These are phyloP conservation scores for Phaethon lepturus DNA, from an alignment of 2,113 vertebrate species.

Conservation along the genomic window DNA sequence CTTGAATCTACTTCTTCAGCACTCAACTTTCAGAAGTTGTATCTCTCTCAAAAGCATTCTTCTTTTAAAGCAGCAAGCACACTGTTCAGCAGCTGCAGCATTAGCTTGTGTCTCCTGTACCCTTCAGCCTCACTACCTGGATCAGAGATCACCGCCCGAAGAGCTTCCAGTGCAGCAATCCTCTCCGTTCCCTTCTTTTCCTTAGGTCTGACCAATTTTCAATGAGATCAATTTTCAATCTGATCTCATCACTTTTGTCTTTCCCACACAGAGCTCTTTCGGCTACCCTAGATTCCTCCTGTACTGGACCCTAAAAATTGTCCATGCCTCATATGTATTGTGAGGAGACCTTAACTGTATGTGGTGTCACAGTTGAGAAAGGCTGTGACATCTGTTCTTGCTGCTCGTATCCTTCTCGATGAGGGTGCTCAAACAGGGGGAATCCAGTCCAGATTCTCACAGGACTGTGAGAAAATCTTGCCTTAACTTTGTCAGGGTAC, in stretches of 20 bases:
- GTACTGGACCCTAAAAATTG: background rate
- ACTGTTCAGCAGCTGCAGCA: background rate
- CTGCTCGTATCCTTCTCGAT: background rate
- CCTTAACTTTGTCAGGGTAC: background rate
- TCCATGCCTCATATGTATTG: background rate
- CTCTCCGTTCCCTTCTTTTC: background rate
- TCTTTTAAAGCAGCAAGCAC: background rate
- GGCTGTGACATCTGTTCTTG: background rate
- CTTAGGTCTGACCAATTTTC: background rate
- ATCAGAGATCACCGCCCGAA: background rate
- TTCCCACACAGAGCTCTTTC: background rate
- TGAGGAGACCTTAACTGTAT: background rate
- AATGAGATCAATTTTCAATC: rapidly evolving
- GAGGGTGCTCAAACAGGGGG: background rate
- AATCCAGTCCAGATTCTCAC: background rate
- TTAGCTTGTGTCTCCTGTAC: background rate
- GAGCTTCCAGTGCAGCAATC: background rate
- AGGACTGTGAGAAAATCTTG: background rate
- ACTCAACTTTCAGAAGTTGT: background rate
- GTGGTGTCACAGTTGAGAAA: background rate
- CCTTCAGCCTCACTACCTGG: background rate
- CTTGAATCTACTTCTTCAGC: background rate
- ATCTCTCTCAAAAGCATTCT: background rate
- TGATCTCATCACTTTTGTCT: background rate
- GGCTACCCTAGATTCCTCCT: background rate